Evolutionary conservation across 2,888 invertebrate genomes (phyloP).

Genomic region (Hemistola chrysoprasaria): DNA sequence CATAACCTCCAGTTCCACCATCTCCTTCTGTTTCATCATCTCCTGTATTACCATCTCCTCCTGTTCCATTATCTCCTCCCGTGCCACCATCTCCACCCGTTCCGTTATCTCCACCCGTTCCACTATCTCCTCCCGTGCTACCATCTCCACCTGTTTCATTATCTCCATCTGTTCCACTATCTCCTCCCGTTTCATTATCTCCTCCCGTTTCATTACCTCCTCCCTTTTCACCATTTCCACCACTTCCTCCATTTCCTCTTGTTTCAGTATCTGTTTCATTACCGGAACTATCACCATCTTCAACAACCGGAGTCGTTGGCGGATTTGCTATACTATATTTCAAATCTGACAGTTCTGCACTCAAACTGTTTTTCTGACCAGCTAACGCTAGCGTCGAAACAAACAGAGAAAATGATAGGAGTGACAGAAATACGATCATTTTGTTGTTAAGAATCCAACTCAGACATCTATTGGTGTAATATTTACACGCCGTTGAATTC

Average conservation of each 20-base stretch:
- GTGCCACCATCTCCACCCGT: too few species aligned
- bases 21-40: not conserved
- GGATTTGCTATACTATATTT: constrained; percentile 7
- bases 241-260: not conserved
- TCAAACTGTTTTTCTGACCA: constrained; percentile 54
- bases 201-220: constrained; percentile 1
- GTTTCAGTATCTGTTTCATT: too few species aligned
- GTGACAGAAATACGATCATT: constrained; percentile 57
- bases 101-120: too few species aligned
- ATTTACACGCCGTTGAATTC: constrained; percentile 49
- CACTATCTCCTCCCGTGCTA: too few species aligned
- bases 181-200: not conserved
- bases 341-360: constrained; percentile 38
- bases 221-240: not conserved
- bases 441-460: constrained; percentile 69
- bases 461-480: constrained; percentile 50
- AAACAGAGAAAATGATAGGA: constrained; percentile 61
- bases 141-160: not conserved
- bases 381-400: constrained; percentile 61
- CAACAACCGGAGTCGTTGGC: not conserved
- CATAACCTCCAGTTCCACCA: not conserved
- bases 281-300: too few species aligned
- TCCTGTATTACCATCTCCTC: not conserved
- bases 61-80: not conserved
- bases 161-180: too few species aligned